These are phyloP conservation scores for Andrena cerasifolii DNA, from an alignment of 1,140 invertebrate genomes.

Conservation along the genomic window DNA sequence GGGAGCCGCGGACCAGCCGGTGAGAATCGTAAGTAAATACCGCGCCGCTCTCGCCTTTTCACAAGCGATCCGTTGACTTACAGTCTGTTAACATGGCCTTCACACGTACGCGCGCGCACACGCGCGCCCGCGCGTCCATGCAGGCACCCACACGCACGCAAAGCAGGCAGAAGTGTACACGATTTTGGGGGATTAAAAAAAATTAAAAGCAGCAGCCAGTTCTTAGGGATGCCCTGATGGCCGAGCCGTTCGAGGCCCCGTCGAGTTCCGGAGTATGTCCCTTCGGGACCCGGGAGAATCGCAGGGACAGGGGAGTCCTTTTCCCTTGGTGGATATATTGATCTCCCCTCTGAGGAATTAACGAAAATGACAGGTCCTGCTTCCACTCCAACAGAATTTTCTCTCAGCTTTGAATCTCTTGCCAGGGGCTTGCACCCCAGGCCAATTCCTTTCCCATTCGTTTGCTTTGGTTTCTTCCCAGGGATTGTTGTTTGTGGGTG, in stretches of 20 bases:
- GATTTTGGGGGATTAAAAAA: conserved; percentile 32
- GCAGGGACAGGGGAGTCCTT: neutral
- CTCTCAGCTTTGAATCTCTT: too few species aligned
- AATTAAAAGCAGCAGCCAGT: neutral
- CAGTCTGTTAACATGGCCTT: conserved; percentile 73
- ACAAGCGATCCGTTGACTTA: conserved; percentile 61
- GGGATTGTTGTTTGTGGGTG: neutral
- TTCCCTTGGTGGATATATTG: conserved; percentile 63
- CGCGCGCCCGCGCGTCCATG: neutral
- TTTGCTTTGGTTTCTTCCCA: neutral
- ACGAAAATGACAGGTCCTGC: conserved; percentile 35
- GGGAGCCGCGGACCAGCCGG: conserved; percentile 67
- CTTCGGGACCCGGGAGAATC: neutral
- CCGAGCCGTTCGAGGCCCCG: neutral
- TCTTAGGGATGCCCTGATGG: conserved; percentile 7
- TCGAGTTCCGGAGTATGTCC: neutral
- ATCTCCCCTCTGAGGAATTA: conserved; percentile 48
- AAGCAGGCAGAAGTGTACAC: conserved; percentile 18
- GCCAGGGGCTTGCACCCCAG: neutral
- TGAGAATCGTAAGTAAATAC: conserved; percentile 71
- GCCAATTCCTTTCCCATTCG: neutral
- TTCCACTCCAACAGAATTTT: neutral
- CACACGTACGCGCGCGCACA: conserved; percentile 47
- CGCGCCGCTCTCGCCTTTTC: conserved; percentile 60
- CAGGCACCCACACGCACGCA: neutral